Conservation (phyloP, 2,113 vertebrate genomes). For the Lagopus muta region DNA sequence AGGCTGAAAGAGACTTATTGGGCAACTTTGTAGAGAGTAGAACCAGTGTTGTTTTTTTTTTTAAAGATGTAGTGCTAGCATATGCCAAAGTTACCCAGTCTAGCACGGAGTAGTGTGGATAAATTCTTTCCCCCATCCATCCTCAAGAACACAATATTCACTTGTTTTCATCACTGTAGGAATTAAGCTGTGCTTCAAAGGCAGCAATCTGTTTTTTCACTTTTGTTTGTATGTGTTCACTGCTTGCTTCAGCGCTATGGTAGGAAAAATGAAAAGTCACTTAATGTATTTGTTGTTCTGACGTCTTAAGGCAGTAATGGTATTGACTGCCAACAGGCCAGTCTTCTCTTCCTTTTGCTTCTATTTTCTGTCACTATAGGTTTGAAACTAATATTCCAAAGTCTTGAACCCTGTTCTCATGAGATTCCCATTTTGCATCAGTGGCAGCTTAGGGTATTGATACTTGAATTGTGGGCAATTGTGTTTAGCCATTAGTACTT, state of each 20-base stretch:
- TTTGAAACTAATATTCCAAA: background rate
- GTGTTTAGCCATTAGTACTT: background rate
- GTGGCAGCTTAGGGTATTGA: background rate
- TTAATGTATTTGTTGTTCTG: background rate
- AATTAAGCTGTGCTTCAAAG: background rate
- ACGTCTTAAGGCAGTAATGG: background rate
- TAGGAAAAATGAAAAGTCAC: rapidly evolving
- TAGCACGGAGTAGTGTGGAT: background rate
- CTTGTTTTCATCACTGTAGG: background rate
- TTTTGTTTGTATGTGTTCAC: background rate
- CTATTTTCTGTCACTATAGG: background rate
- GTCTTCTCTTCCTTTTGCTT: background rate
- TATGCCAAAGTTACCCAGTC: background rate
- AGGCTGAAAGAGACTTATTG: background rate
- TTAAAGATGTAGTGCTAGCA: background rate
- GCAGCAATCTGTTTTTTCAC: background rate
- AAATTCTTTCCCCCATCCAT: background rate
- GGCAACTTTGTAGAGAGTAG: background rate
- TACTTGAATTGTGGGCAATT: background rate
- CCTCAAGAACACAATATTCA: background rate
- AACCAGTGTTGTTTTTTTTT: background rate
- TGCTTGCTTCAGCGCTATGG: background rate
- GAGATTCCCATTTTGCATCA: background rate
- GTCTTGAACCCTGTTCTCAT: background rate
- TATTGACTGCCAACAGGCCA: background rate